Evolutionary conservation across 2,797 vertebrate genomes (phyloP).

Genomic region (Microcaecilia unicolor): DNA sequence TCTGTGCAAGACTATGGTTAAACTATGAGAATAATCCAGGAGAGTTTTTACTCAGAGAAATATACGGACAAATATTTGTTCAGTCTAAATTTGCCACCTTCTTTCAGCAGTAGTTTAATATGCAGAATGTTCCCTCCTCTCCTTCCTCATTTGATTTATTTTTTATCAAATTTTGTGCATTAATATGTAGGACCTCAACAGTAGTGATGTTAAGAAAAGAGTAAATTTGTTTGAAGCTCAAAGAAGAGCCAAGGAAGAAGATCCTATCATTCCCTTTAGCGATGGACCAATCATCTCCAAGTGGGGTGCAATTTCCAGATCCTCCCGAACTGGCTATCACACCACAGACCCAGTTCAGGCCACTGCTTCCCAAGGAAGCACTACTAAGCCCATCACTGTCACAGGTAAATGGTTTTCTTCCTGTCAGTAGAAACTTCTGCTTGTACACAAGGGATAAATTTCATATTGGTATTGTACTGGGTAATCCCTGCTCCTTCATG

Average conservation of each 20-base stretch:
- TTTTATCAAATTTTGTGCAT: constrained; percentile 1
- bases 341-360: constrained; percentile 88
- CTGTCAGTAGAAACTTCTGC: no score
- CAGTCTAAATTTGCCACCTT: no score
- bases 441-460: no score
- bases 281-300: constrained; percentile 96
- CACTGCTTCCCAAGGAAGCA: constrained; percentile 82
- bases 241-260: constrained; percentile 82
- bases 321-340: constrained; percentile 86
- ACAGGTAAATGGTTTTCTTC: constrained; percentile 59
- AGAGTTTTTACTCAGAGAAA: no score
- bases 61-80: no score
- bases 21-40: no score
- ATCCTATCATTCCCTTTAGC: constrained; percentile 92
- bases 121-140: fast-evolving
- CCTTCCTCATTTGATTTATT: background rate
- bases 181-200: constrained; percentile 57
- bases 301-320: constrained; percentile 93
- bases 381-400: constrained; percentile 81
- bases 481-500: no score
- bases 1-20: background rate
- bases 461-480: no score
- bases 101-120: no score
- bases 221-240: constrained; percentile 79
- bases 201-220: constrained; percentile 66